Base-by-base conservation (phyloP, 2,888 invertebrate species). In the Trimorus sp. region DNA sequence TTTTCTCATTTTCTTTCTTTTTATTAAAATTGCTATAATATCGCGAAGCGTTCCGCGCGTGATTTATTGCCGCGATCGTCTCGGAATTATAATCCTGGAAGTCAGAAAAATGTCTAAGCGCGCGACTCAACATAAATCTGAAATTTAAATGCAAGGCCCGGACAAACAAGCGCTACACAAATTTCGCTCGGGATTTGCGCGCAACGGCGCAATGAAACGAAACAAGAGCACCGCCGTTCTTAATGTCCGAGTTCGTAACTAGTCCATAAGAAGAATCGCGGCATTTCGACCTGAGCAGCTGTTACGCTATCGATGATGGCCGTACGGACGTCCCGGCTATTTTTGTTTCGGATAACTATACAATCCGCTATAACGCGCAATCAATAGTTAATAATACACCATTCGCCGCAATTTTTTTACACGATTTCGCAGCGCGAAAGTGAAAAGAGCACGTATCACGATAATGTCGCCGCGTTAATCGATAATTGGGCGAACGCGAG, bases 101-200 rank as follows among this genome's bases (percentile, higher is more conserved):
- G 68, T 70, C 62, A 73, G 63, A 56, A 62, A 62, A 71, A 71
- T 71, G 37, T 45, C 62, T 60, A n/a, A 40, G 59, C 51, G 14
- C 15, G 12, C 26, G 65, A 14, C 49, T 62, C 63, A 74, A 74
- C 65, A n/a, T 54, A 58, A 63, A 74, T 74, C 38, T 65, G 49
- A 65, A 56, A 54, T 74, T 58, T 49, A 65, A 65, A 74, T 74
- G 38, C 7, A 48, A 40, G 26, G 26, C 26, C 14, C 16, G 58
- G 40, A 26, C 51, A 74, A 74, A 65, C 56, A 63, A 63, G 26
- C 48, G 73, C 62, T n/a, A n/a, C 54, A 73, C 63, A 63, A 73
- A 73, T 73, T 73, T 48, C 45, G 40, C 54, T 53, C 26, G 26
- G 73, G 53, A 60, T 9, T 71, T 42, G 14, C 12, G 3, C 0